Evolutionary conservation across 2,888 invertebrate genomes (phyloP).

Genomic region (Oeneis ivallda): DNA sequence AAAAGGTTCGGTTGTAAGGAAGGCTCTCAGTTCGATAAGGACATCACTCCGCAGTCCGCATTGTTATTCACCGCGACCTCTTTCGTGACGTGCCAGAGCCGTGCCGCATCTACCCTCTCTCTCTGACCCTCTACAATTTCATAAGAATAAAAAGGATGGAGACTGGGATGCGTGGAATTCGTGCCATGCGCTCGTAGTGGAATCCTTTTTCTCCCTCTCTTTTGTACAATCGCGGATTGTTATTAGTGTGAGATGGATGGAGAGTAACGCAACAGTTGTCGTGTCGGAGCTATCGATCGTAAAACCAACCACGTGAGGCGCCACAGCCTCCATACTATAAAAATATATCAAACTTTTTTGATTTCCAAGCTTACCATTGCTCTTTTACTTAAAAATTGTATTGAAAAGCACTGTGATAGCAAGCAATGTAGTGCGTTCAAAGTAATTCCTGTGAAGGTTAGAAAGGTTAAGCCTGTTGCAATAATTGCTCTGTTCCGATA

Average conservation of each 20-base stretch:
- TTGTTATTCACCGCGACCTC: constrained; percentile 80
- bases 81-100: constrained; percentile 74
- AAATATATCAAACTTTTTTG: constrained; percentile 32
- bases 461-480: constrained; percentile 36
- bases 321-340: constrained; percentile 44
- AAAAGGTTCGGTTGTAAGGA: constrained; percentile 17
- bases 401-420: not conserved
- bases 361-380: constrained; percentile 45
- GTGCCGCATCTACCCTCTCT: constrained; percentile 71
- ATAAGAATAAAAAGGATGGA: constrained; percentile 47
- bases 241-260: constrained; percentile 48
- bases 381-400: constrained; percentile 26
- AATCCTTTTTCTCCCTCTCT: constrained; percentile 58
- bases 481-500: constrained; percentile 58
- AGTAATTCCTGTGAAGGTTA: constrained; percentile 37
- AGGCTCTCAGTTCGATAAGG: constrained; percentile 46
- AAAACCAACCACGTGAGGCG: constrained; percentile 66
- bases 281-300: constrained; percentile 69
- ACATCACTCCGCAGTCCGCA: constrained; percentile 80
- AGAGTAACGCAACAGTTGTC: constrained; percentile 76
- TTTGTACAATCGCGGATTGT: constrained; percentile 31
- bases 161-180: constrained; percentile 63
- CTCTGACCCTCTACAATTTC: constrained; percentile 41
- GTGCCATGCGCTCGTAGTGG: constrained; percentile 59
- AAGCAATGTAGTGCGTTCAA: constrained; percentile 34